A percentile compares a stretch with the other conserved stretches of the same genome.
Conservation (phyloP, 2,888 invertebrate genomes). For the Clostera curtula region DNA sequence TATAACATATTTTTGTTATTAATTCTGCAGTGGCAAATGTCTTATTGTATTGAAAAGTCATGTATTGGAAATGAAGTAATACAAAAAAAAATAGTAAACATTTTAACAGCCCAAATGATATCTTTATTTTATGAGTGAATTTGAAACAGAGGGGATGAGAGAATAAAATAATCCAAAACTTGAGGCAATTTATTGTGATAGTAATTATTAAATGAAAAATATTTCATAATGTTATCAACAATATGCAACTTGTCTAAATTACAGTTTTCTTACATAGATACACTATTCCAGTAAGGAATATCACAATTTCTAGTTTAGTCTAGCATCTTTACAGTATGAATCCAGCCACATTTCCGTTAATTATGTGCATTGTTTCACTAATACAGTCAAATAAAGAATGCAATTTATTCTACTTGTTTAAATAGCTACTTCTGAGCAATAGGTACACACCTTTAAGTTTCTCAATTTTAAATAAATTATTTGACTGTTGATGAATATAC, state of each 20-base stretch:
- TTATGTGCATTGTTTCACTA: slow-evolving; percentile 20
- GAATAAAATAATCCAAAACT: no score
- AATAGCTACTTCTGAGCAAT: slow-evolving; percentile 23
- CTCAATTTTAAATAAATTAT: no score
- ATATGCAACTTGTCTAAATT: slow-evolving; percentile 36
- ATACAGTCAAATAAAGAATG: slow-evolving; percentile 23
- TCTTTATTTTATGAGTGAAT: slow-evolving; percentile 35
- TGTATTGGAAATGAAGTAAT: slow-evolving; percentile 34
- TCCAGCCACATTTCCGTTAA: slow-evolving; percentile 16
- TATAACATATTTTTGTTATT: slow-evolving; percentile 50
- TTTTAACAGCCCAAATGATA: slow-evolving; percentile 29
- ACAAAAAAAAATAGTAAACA: slow-evolving; percentile 51
- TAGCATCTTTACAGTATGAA: slow-evolving; percentile 22
- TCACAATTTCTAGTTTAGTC: slow-evolving; percentile 41
- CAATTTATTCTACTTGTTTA: slow-evolving; percentile 23
- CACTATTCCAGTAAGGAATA: slow-evolving; percentile 36
- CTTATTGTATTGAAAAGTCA: slow-evolving; percentile 31
- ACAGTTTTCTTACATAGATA: slow-evolving; percentile 34
- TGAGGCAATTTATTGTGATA: slow-evolving; percentile 55
- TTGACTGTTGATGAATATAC: no score
- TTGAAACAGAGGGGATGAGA: no score
- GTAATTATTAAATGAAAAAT: slow-evolving; percentile 41
- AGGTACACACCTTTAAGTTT: no score
- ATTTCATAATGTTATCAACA: slow-evolving; percentile 43
- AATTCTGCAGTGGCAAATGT: slow-evolving; percentile 32